A percentile compares a stretch with the other conserved stretches of the same genome.
phyloP scores from a whole-genome alignment of 2,888 invertebrate genomes.

The Eilema depressum region DNA sequence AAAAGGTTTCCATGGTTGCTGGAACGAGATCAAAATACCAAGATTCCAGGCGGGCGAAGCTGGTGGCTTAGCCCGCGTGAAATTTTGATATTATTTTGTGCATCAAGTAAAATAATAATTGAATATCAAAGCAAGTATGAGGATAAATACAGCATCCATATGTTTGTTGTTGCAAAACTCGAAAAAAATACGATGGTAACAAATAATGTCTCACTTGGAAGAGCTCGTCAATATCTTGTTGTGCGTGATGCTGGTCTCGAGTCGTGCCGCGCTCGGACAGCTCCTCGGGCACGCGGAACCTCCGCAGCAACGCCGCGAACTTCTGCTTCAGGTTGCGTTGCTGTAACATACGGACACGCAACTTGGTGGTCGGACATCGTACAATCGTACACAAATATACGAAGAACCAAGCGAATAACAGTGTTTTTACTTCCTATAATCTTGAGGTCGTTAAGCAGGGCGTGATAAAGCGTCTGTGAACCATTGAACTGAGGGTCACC shows the following conservation, averaged over 20 bases:
- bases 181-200: too few species aligned
- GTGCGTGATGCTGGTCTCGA: conserved; percentile 90
- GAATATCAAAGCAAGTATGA: too few species aligned
- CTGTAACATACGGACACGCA: conserved; percentile 76
- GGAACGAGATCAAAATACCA: too few species aligned
- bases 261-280: conserved; percentile 89
- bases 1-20: too few species aligned
- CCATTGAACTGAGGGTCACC: too few species aligned
- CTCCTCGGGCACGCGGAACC: conserved; percentile 97
- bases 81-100: too few species aligned
- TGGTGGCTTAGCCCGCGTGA: too few species aligned
- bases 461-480: background rate
- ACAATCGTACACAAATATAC: background rate
- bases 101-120: too few species aligned
- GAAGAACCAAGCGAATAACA: background rate
- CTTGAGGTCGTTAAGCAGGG: background rate
- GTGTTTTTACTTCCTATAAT: background rate
- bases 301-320: conserved; percentile 96
- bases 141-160: too few species aligned
- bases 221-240: conserved; percentile 96
- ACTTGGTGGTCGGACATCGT: background rate
- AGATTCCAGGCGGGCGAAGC: too few species aligned
- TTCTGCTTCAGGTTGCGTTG: conserved; percentile 99
- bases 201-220: conserved; percentile 84
- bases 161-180: too few species aligned